A percentile compares a stretch with the other conserved stretches of the same genome.
Conservation (phyloP, 2,797 vertebrate genomes). For the Crocidura indochinensis region DNA sequence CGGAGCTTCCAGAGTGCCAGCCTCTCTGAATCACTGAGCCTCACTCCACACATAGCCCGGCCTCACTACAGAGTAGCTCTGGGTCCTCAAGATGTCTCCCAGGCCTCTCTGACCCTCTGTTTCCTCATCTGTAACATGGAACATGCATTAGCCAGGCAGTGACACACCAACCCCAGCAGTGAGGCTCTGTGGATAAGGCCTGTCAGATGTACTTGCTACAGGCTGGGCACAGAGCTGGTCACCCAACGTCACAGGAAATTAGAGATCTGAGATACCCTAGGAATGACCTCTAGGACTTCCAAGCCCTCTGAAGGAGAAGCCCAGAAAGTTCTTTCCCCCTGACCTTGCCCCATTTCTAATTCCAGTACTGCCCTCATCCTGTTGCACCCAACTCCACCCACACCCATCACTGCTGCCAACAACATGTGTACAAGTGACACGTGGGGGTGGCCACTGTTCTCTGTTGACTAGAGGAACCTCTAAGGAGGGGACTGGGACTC, state of each 20-base stretch:
- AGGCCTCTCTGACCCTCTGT: background rate
- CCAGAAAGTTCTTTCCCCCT: background rate
- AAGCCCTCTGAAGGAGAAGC: conserved; percentile 20
- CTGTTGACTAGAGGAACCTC: background rate
- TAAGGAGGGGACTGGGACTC: background rate
- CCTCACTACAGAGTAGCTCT: too few relatives aligned
- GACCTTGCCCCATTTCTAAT: background rate
- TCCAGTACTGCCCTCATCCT: conserved; percentile 19
- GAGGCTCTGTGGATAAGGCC: background rate
- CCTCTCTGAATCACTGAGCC: background rate
- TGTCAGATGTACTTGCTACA: background rate
- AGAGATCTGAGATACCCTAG: conserved; percentile 4
- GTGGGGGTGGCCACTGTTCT: background rate
- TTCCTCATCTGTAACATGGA: conserved; percentile 50
- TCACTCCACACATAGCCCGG: background rate
- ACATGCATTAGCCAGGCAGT: background rate
- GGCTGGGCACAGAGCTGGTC: background rate
- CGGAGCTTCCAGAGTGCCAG: background rate
- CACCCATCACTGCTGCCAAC: background rate
- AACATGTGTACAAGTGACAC: too few relatives aligned
- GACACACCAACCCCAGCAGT: background rate
- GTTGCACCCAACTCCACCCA: background rate
- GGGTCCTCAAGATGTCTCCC: background rate
- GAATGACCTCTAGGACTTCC: background rate
- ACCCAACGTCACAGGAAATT: background rate